A percentile compares a stretch with the other conserved stretches of the same genome.
phyloP scores from a whole-genome alignment of 2,797 vertebrate genomes.

The Dallia pectoralis region DNA sequence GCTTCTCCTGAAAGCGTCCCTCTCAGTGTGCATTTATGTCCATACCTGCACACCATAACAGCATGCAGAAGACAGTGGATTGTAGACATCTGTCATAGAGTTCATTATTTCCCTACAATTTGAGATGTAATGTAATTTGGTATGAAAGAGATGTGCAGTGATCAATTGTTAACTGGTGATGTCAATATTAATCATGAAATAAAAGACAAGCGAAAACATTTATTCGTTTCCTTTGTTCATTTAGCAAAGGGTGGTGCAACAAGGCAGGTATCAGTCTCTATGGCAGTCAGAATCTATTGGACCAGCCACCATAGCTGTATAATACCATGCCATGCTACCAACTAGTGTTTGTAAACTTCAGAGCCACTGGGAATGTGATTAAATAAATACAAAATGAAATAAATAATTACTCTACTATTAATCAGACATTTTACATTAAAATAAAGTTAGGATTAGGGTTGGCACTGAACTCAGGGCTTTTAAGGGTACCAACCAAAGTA shows the following conservation, averaged over 20 bases:
- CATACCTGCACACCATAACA: constrained; percentile 64
- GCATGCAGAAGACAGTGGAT: constrained; percentile 70
- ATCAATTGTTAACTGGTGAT: constrained; percentile 81
- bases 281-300: constrained; percentile 20
- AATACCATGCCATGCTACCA: constrained; percentile 5
- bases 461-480: too few relatives aligned
- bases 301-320: constrained; percentile 6
- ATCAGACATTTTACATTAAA: too few relatives aligned
- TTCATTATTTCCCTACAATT: constrained; percentile 57
- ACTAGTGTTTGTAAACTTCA: too few relatives aligned
- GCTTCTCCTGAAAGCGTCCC: constrained; percentile 35
- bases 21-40: constrained; percentile 55
- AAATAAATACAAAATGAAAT: too few relatives aligned
- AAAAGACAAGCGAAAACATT: constrained; percentile 65
- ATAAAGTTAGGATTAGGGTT: too few relatives aligned
- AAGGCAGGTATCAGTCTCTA: neutral
- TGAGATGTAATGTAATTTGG: constrained; percentile 67
- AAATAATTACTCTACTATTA: too few relatives aligned
- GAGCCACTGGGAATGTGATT: too few relatives aligned
- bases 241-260: neutral
- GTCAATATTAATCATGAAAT: constrained; percentile 82
- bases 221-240: constrained; percentile 4
- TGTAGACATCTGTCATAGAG: constrained; percentile 62
- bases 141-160: constrained; percentile 80
- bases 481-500: too few relatives aligned